Evolutionary conservation across 2,888 invertebrate genomes (phyloP).

Genomic region (Lasioglossum leucozonium): DNA sequence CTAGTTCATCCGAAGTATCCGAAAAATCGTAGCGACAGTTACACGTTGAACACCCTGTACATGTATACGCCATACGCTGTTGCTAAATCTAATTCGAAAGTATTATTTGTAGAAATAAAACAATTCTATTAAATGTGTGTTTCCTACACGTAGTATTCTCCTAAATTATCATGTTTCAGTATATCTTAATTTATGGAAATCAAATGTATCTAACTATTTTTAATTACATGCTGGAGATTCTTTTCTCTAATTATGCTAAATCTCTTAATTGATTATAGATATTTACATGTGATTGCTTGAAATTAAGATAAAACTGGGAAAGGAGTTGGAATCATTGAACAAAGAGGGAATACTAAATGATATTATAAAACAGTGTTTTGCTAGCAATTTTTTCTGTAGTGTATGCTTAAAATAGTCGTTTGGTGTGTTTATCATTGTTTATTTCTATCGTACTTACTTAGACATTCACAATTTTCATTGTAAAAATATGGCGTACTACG

Average conservation of each 20-base stretch:
- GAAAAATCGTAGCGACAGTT: too few species aligned
- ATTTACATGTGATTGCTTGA: not conserved
- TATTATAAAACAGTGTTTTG: not conserved
- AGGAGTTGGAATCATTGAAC: too few species aligned
- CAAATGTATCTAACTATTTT: not conserved
- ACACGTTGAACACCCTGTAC: too few species aligned
- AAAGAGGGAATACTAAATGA: not conserved
- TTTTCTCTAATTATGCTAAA: not conserved
- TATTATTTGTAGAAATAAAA: not conserved
- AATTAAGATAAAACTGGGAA: not conserved
- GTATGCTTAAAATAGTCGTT: too few species aligned
- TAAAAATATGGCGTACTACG: too few species aligned
- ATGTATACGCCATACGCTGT: too few species aligned
- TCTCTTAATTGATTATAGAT: not conserved
- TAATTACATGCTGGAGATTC: not conserved
- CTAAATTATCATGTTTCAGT: not conserved
- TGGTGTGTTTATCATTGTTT: not conserved
- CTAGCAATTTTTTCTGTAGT: not conserved
- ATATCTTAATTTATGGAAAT: not conserved
- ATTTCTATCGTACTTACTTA: not conserved
- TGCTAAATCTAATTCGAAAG: not conserved
- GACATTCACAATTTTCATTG: not conserved
- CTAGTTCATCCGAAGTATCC: too few species aligned
- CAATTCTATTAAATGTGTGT: not conserved
- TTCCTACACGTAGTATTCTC: too few species aligned